Conservation (phyloP, 2,113 vertebrate genomes). For the Lathamus discolor region DNA sequence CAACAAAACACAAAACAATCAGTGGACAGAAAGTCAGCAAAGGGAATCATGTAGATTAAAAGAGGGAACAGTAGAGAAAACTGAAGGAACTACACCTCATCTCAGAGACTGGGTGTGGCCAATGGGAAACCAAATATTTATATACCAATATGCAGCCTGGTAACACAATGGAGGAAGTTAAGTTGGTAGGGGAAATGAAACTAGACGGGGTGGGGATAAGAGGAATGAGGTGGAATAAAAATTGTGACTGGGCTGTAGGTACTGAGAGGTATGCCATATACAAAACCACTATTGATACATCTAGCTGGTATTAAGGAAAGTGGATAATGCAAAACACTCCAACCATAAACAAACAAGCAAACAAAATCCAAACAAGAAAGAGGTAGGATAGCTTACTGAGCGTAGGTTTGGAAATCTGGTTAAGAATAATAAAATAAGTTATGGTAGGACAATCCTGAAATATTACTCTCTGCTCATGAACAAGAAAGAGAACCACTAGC, state of each 20-base stretch:
- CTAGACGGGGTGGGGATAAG: background rate
- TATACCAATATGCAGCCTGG: background rate
- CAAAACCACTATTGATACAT: background rate
- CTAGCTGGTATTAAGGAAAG: background rate
- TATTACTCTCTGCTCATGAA: background rate
- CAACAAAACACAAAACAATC: background rate
- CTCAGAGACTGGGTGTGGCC: background rate
- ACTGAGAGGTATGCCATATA: background rate
- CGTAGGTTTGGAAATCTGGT: background rate
- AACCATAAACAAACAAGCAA: background rate
- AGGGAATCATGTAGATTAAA: background rate
- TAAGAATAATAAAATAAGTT: background rate
- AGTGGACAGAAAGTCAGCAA: background rate
- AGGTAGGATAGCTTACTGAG: background rate
- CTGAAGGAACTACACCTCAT: background rate
- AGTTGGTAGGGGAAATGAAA: constrained; percentile 22
- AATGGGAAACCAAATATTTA: constrained; percentile 41
- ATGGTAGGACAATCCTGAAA: background rate
- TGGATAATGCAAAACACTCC: background rate
- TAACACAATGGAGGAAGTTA: background rate
- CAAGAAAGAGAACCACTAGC: background rate
- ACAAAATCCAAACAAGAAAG: background rate
- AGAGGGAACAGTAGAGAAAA: background rate
- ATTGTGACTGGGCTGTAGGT: background rate
- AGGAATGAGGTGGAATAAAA: background rate